phyloP scores from a whole-genome alignment of 2,888 invertebrate species.

The Stegophylla sp. region DNA sequence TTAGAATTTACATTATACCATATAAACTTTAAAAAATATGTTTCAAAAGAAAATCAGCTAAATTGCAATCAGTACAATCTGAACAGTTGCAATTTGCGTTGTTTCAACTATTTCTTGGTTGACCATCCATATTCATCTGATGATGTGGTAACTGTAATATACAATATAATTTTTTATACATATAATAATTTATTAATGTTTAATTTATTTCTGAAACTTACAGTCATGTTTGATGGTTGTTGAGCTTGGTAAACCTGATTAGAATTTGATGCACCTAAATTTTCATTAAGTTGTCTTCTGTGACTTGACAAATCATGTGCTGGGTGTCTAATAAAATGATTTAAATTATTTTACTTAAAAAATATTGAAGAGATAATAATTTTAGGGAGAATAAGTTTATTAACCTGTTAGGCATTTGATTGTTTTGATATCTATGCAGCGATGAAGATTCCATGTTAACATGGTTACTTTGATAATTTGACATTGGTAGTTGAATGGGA shows the following conservation, averaged over 20 bases:
- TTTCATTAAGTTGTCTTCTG: constrained; percentile 50
- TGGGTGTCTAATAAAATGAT: constrained; percentile 24
- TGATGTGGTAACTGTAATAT: constrained; percentile 34
- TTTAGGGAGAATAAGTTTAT: background rate
- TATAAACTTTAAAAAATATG: constrained; percentile 19
- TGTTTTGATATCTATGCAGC: constrained; percentile 51
- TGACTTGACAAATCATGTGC: constrained; percentile 31
- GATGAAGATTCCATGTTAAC: constrained; percentile 21
- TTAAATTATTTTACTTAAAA: background rate
- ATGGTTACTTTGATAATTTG: constrained; percentile 37
- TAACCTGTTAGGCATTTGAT: constrained; percentile 27
- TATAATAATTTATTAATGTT: background rate
- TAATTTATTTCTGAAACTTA: constrained; percentile 1
- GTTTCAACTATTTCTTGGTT: constrained; percentile 53
- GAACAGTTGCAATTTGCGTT: constrained; percentile 10
- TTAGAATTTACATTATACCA: too few relatives aligned
- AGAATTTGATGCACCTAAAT: constrained; percentile 10
- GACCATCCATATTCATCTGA: constrained; percentile 45
- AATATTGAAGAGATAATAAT: background rate
- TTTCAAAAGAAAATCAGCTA: constrained; percentile 48
- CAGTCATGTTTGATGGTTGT: constrained; percentile 27
- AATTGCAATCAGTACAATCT: constrained; percentile 24
- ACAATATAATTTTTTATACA: background rate
- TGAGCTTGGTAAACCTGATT: constrained; percentile 37
- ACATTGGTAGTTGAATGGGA: constrained; percentile 5